A percentile compares a stretch with the other conserved stretches of the same genome.
Conservation (phyloP, 2,888 invertebrate species). For the Corbicula japonica region DNA sequence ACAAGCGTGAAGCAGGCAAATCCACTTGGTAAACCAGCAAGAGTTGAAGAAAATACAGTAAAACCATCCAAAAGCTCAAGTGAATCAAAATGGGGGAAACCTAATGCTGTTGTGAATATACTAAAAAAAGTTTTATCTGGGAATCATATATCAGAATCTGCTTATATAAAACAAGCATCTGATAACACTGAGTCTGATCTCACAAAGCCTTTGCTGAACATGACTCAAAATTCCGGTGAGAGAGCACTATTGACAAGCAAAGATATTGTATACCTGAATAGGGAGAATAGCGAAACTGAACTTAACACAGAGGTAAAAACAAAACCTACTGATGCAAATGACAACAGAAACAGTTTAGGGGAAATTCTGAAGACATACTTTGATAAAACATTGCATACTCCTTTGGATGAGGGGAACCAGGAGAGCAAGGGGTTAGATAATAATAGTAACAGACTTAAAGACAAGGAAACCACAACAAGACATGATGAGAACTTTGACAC, state of each 20-base stretch:
- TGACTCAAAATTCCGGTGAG: neutral
- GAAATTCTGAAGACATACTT: conserved; percentile 37
- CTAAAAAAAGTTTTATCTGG: conserved; percentile 4
- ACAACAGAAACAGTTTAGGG: conserved; percentile 19
- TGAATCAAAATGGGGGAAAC: conserved; percentile 9
- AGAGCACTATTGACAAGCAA: neutral
- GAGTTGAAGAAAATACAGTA: neutral
- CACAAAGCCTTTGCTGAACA: neutral
- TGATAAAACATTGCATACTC: conserved; percentile 17
- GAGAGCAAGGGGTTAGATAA: too few species aligned
- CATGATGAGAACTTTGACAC: conserved; percentile 23
- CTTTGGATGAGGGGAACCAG: too few species aligned
- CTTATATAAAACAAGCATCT: too few species aligned
- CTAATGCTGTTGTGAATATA: conserved; percentile 2
- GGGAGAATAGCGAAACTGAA: conserved; percentile 30
- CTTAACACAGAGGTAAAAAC: neutral
- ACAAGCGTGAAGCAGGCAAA: too few species aligned
- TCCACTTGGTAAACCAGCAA: conserved; percentile 28
- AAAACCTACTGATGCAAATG: neutral
- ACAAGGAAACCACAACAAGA: too few species aligned
- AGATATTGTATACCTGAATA: conserved; percentile 31
- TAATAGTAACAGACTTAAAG: too few species aligned
- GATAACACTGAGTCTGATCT: neutral
- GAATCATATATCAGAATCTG: neutral
- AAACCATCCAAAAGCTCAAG: neutral